Evolutionary conservation across 2,888 invertebrate genomes (phyloP), one percentile per base, ranked within the genome.

Genomic region (Syrphus vitripennis): DNA sequence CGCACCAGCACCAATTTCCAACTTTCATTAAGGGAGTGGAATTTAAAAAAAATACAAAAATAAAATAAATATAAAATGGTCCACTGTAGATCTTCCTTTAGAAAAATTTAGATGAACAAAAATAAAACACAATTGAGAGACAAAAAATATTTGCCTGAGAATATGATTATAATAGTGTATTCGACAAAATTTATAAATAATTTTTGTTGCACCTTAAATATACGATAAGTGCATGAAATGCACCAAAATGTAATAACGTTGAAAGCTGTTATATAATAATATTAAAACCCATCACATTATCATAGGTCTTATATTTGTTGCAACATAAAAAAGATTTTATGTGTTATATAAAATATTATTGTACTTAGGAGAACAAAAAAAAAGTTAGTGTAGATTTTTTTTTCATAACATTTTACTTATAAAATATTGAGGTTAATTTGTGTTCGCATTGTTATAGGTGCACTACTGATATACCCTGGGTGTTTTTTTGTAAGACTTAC

Each of bases 381-480:
- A 19, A n/a, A 70, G 31, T 69, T 82, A 77, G 77, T 24, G 31
- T 67, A 67, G 67, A 31, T 26, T 69, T 55, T 26, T 26, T 50
- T 19, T 21, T 26, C 14, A 45, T 50, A 24, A 71, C 57, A 12
- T 34, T n/a, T 50, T 10, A 24, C 42, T 5, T 24, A 24, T 14
- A 61, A 67, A n/a, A 70, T 37, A 24, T 31, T 31, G 55, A 76
- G 55, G 75, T 67, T 31, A 67, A 74, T 59, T 31, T 45, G 42
- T 71, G 31, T 79, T 67, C 42, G 57, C 70, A 76, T 80, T 72
- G 55, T 67, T 86, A n/a, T n/a, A 86, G 77, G 86, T 82, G 86
- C 86, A 86, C 86, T 69, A 87, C 87, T 87, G 88, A 87, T 87
- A 88, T 88, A 88, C 88, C 88, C 88, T 88, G 88, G 88, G 88